Evolutionary conservation across 2,797 vertebrate genomes (phyloP), one percentile per base, ranked within the genome.

Genomic region (Sebastes miniatus): DNA sequence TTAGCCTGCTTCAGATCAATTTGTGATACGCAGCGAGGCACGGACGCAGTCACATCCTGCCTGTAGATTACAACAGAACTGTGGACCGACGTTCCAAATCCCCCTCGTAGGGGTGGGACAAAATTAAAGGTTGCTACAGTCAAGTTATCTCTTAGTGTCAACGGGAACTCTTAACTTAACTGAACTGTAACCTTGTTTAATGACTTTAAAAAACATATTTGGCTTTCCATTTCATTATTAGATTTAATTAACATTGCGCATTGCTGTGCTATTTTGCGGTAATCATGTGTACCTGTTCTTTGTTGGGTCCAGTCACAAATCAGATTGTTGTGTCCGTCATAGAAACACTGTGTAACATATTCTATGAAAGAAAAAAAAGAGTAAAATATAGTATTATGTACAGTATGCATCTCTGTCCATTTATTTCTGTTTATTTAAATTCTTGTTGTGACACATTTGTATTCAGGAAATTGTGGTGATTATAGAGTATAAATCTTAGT

Each of bases 231-330:
- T 62, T 31, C 4, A 47, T 57, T 11, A 29, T 59, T 18, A 22
- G 1, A 50, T 67, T 64, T 18, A 34, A n/a, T 43, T 8, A 12
- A 67, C 29, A 0, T 14, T 61, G 77, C 58, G 2, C 5, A 31
- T 87, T 63, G 86, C 73, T 6, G 87, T 87, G 80, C 80, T 90
- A 4, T 76, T 69, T 64, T 67, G 8, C 20, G n/a, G 1, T 88
- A 84, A 36, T 86, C 74, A 2, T 76, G 11, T 18, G 88, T 96
- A 27, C 96, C 96, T 76, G 93, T 91, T 77, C 47, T 78, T 16
- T 69, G 85, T 62, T 93, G 94, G 20, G 82, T 92, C 97, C 97
- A 97, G 83, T 96, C 95, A 89, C 97, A 98, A 63, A 93, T 90
- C 9, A 90, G 89, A 65, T 83, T 85, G 24, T 77, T 87, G 75